Evolutionary conservation across 2,888 invertebrate species (phyloP).

Genomic region (Tetragonisca angustula): DNA sequence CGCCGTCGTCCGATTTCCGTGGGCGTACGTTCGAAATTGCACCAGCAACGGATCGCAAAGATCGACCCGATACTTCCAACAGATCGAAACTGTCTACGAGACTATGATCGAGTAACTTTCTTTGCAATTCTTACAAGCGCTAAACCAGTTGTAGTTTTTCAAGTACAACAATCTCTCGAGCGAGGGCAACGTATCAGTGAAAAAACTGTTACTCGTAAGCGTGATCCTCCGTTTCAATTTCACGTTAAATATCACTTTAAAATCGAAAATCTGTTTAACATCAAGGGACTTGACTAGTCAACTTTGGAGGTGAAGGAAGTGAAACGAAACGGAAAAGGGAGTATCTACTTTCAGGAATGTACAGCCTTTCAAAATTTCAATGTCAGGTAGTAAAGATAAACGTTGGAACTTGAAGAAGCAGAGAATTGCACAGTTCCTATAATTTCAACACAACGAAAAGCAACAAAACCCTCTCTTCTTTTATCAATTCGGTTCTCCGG

Average conservation of each 20-base stretch:
- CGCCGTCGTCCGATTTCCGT: slow-evolving; percentile 68
- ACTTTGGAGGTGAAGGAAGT: accelerated
- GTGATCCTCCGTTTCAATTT: not conserved
- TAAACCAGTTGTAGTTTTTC: not conserved
- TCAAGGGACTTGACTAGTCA: not conserved
- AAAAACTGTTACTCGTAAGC: not conserved
- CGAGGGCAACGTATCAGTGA: not conserved
- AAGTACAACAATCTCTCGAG: not conserved
- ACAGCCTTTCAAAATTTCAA: too few relatives aligned
- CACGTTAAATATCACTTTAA: not conserved
- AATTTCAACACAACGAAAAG: not conserved
- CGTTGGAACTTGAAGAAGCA: not conserved
- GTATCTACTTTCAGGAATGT: not conserved
- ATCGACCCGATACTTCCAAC: not conserved
- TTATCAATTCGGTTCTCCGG: not conserved
- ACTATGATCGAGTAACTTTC: not conserved
- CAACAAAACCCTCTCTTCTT: not conserved
- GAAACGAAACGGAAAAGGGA: accelerated
- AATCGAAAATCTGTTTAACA: not conserved
- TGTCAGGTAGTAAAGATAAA: too few relatives aligned
- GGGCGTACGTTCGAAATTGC: slow-evolving; percentile 68
- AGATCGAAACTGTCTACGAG: not conserved
- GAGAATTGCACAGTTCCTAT: not conserved
- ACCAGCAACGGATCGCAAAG: slow-evolving; percentile 6
- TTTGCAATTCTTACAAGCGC: not conserved